Evolutionary conservation across 2,888 invertebrate species (phyloP).

Genomic region (Dasypolia templi): DNA sequence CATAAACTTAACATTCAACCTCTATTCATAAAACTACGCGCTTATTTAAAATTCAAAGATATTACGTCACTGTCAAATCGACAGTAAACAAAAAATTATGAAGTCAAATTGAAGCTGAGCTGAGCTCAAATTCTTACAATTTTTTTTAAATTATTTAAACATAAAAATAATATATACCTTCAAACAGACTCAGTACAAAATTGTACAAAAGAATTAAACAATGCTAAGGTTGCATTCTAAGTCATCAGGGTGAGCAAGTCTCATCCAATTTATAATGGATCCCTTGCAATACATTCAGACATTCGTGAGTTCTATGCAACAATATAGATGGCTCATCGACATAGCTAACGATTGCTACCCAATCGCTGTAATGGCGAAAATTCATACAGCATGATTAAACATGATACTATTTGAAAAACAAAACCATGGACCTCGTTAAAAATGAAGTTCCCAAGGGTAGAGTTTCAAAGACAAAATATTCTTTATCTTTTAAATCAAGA

Average conservation of each 20-base stretch:
- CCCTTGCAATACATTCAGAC: constrained; percentile 76
- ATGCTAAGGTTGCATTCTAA: constrained; percentile 41
- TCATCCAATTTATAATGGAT: constrained; percentile 74
- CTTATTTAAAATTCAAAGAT: constrained; percentile 36
- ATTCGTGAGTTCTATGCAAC: constrained; percentile 77
- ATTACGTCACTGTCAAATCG: constrained; percentile 47
- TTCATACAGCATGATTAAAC: constrained; percentile 76
- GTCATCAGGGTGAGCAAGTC: constrained; percentile 43
- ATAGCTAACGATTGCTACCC: constrained; percentile 83
- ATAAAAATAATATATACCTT: constrained; percentile 28
- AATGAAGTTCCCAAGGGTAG: neutral
- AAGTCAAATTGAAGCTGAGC: constrained; percentile 41
- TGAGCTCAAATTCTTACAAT: constrained; percentile 41
- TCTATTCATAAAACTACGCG: constrained; percentile 4
- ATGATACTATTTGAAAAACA: neutral
- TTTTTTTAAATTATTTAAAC: constrained; percentile 36
- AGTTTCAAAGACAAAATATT: neutral
- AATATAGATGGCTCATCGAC: constrained; percentile 83
- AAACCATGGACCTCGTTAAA: neutral
- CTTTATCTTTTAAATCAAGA: neutral
- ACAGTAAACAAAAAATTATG: constrained; percentile 50
- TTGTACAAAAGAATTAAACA: constrained; percentile 34
- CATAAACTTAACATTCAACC: constrained; percentile 47
- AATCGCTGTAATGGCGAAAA: constrained; percentile 79
- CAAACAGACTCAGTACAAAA: constrained; percentile 20